phyloP scores from a whole-genome alignment of 2,113 vertebrate genomes.

The Rattus rattus region DNA sequence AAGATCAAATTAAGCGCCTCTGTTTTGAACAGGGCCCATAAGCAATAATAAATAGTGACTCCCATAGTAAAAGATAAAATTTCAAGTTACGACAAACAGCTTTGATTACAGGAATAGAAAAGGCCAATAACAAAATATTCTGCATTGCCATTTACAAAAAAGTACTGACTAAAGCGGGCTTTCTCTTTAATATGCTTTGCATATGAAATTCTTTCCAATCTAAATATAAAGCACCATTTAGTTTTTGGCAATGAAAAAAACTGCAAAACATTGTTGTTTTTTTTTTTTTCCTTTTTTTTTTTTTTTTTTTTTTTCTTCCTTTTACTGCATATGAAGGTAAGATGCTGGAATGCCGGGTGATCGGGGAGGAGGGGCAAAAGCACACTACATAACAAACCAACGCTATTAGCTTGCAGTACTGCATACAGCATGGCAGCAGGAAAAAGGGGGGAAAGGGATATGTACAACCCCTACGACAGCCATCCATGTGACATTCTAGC shows the following conservation, averaged over 20 bases:
- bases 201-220: constrained; percentile 99
- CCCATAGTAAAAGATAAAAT: constrained; percentile 99
- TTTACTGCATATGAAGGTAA: constrained; percentile 99
- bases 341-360: constrained; percentile 99
- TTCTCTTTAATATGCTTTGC: constrained; percentile 99
- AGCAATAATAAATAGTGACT: constrained; percentile 99
- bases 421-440: constrained; percentile 98
- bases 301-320: constrained; percentile 87
- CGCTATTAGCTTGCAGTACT: constrained; percentile 98
- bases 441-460: constrained; percentile 93
- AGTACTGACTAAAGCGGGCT: constrained; percentile 98
- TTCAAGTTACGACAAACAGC: constrained; percentile 99
- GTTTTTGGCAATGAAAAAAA: constrained; percentile 99
- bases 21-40: constrained; percentile 98
- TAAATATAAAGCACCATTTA: constrained; percentile 99
- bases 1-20: constrained; percentile 95
- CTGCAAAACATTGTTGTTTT: constrained; percentile 93
- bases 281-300: constrained; percentile 72
- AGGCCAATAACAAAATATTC: constrained; percentile 99
- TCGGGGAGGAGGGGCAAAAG: constrained; percentile 95
- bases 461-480: constrained; percentile 98
- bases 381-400: constrained; percentile 99
- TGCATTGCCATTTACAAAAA: constrained; percentile 99
- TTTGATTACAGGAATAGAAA: constrained; percentile 99
- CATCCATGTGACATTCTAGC: constrained; percentile 91